Conservation (phyloP, 2,888 invertebrate genomes). For the Mesodorylaimus sp. region DNA sequence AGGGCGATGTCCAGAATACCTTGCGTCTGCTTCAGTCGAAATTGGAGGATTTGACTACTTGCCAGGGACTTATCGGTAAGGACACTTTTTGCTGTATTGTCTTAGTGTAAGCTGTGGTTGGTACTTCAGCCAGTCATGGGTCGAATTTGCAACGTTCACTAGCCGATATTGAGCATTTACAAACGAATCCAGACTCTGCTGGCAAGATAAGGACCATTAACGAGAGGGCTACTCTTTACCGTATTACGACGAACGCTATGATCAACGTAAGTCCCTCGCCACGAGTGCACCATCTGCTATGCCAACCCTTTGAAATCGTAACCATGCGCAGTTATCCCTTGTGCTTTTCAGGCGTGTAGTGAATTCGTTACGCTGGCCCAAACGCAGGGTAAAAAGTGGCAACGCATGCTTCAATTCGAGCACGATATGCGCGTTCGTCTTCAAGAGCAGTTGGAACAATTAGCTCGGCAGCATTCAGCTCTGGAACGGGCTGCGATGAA, state of each 20-base stretch:
- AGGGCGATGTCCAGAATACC: slow-evolving; percentile 40
- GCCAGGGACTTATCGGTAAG: slow-evolving; percentile 61
- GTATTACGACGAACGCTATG: slow-evolving; percentile 89
- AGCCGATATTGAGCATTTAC: slow-evolving; percentile 8
- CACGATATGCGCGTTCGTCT: slow-evolving; percentile 74
- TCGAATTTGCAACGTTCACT: slow-evolving; percentile 13
- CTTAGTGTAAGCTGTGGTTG: not conserved
- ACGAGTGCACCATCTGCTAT: not conserved
- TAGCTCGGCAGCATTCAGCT: slow-evolving; percentile 87
- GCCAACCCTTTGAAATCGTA: not conserved
- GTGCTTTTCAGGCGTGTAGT: slow-evolving; percentile 51
- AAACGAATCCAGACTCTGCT: slow-evolving; percentile 37
- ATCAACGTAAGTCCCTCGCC: slow-evolving; percentile 41
- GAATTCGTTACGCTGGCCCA: slow-evolving; percentile 78
- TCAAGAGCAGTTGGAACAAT: slow-evolving; percentile 88
- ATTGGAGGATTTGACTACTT: slow-evolving; percentile 72
- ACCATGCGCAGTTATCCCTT: not conserved
- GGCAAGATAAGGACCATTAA: slow-evolving; percentile 68
- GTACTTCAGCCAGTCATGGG: slow-evolving; percentile 17
- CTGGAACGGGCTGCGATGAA: slow-evolving; percentile 56
- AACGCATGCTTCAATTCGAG: slow-evolving; percentile 68
- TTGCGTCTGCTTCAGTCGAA: slow-evolving; percentile 48
- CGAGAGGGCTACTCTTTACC: slow-evolving; percentile 76
- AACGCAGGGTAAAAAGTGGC: slow-evolving; percentile 75
- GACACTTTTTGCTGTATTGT: not conserved